Base-by-base conservation (phyloP, 1,140 invertebrate genomes). In the Trichogramma pretiosum region DNA sequence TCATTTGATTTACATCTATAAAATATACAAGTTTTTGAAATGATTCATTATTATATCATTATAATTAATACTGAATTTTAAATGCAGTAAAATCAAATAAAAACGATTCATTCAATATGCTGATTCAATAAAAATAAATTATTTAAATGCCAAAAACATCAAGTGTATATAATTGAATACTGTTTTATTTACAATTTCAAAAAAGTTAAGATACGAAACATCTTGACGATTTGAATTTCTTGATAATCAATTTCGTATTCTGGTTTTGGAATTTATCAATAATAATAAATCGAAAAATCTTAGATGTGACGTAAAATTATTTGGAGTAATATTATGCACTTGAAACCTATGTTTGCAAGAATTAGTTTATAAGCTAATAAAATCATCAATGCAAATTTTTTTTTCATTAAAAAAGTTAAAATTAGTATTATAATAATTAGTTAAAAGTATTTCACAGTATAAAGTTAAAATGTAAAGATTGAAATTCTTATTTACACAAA, bases 1-100 rank as follows among this genome's bases (percentile, higher is more conserved):
- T n/a, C n/a, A n/a, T n/a, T n/a, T n/a, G n/a, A n/a, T n/a, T 54
- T 38, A 24, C 3, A 36, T 21, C 4, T 48, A 32, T 46, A 38
- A 53, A 39, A 50, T 45, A 28, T n/a, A 28, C 16, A 21, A 13
- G 16, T 37, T 34, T 19, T 35, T 35, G 17, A 18, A 35, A 39
- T 50, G 39, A 44, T 50, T 44, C 37, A 50, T 28, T 40, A 18
- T 21, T 28, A n/a, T n/a, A n/a, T n/a, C 16, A 18, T 13, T 42
- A 36, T 22, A 28, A 35, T 55, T 66, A 67, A 67, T 67, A 67
- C 64, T 66, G 64, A 52, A 62, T 57, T 63, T 63, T 21, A 36
- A 21, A 33, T 41, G 32, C 35, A 18, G 35, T 2, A 17, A 41
- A 41, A 30, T 5, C 21, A 46, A 44, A 22, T 34, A 36, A 35